These are phyloP conservation scores for Neostethus bicornis DNA, from an alignment of 2,797 vertebrate genomes.

Conservation along the genomic window DNA sequence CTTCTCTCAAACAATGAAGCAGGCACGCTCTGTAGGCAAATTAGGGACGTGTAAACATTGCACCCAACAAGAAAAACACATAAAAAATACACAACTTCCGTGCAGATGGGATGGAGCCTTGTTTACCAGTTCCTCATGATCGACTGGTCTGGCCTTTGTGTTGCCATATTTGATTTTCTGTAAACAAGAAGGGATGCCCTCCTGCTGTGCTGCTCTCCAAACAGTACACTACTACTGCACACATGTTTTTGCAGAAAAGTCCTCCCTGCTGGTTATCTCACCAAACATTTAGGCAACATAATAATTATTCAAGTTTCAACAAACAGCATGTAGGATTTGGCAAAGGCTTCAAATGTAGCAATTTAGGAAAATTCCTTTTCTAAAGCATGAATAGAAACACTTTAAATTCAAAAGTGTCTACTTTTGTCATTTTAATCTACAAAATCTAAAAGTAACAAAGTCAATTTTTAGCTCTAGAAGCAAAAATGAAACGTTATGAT, in stretches of 20 bases:
- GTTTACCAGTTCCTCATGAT: conserved; percentile 12
- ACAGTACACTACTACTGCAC: background rate
- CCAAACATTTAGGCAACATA: background rate
- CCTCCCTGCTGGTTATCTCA: background rate
- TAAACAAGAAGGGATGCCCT: background rate
- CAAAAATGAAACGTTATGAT: background rate
- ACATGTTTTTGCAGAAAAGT: background rate
- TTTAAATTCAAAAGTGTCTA: background rate
- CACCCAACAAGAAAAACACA: conserved; percentile 14
- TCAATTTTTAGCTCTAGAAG: background rate
- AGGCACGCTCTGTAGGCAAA: conserved; percentile 10
- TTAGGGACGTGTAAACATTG: conserved; percentile 11
- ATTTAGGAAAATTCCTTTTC: background rate
- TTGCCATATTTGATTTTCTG: conserved; percentile 15
- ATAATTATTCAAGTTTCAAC: background rate
- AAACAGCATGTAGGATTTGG: background rate
- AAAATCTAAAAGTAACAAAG: background rate
- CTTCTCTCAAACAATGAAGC: conserved; percentile 45
- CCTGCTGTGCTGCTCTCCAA: background rate
- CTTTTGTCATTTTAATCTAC: background rate
- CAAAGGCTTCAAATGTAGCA: background rate
- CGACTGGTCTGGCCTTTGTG: conserved; percentile 23
- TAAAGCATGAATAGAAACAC: background rate
- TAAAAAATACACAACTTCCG: background rate
- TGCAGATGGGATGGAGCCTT: background rate